These are phyloP conservation scores for Morpho deidamia DNA, from an alignment of 2,888 invertebrate species.

Conservation along the genomic window DNA sequence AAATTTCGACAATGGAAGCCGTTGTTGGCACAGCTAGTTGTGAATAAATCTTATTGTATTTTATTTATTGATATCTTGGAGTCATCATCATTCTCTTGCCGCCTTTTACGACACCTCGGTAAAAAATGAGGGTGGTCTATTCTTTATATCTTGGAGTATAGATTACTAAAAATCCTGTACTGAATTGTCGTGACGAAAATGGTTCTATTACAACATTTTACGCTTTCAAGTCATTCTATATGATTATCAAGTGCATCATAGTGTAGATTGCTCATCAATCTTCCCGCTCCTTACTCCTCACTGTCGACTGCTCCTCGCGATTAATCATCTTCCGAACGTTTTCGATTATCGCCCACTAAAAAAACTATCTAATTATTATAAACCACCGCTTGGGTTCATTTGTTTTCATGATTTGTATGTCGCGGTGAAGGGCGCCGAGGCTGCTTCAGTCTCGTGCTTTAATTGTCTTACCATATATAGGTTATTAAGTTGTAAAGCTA, in stretches of 20 bases:
- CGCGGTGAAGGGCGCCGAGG: conserved; percentile 1
- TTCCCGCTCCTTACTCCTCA: conserved; percentile 49
- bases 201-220: neutral
- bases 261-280: conserved; percentile 51
- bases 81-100: too few species aligned
- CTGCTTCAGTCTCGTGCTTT: too few species aligned
- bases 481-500: neutral
- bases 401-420: conserved; percentile 18
- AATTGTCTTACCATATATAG: neutral
- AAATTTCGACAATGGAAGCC: too few species aligned
- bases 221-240: neutral
- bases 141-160: too few species aligned
- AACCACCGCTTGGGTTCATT: conserved; percentile 24
- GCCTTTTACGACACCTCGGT: too few species aligned
- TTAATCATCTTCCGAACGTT: conserved; percentile 66
- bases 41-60: too few species aligned
- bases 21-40: too few species aligned
- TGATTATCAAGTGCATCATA: conserved; percentile 31
- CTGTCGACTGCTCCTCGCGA: conserved; percentile 62
- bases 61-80: too few species aligned
- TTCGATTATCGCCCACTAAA: conserved; percentile 67
- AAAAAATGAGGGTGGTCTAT: too few species aligned
- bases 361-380: conserved; percentile 52
- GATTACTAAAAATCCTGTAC: too few species aligned
- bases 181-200: too few species aligned